These are phyloP conservation scores for Ariolimax columbianus DNA, from an alignment of 2,888 invertebrate genomes.

Conservation along the genomic window DNA sequence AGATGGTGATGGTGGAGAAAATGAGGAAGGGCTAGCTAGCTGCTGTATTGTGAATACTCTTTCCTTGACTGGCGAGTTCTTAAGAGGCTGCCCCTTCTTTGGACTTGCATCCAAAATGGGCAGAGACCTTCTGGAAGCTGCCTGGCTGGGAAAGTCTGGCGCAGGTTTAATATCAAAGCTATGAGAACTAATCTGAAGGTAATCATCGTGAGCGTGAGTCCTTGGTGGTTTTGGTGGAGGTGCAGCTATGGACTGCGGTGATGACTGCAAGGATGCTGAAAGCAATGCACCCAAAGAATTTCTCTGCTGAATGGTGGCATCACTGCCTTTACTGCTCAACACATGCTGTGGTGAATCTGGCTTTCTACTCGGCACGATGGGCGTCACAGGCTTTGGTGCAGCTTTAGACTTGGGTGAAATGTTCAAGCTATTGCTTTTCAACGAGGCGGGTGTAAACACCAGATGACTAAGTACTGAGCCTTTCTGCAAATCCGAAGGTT, in stretches of 20 bases:
- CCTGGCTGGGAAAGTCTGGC: not conserved
- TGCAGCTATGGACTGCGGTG: not conserved
- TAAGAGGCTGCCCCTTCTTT: not conserved
- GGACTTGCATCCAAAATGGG: not conserved
- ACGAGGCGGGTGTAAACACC: not conserved
- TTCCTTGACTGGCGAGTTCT: conserved; percentile 16
- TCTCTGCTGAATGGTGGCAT: not conserved
- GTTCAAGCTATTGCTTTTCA: conserved; percentile 14
- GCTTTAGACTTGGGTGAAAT: conserved; percentile 21
- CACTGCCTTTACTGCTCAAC: not conserved
- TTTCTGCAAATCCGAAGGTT: conserved; percentile 24
- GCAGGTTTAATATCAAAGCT: not conserved
- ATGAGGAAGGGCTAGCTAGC: not conserved
- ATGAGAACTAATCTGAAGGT: conserved; percentile 50
- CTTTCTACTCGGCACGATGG: not conserved
- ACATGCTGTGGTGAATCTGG: not conserved
- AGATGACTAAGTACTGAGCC: conserved; percentile 3
- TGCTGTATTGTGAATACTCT: conserved; percentile 11
- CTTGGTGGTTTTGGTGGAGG: conserved; percentile 67
- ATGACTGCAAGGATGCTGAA: not conserved
- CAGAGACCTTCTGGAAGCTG: not conserved
- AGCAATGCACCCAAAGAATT: not conserved
- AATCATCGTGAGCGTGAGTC: conserved; percentile 71
- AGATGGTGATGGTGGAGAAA: conserved; percentile 16
- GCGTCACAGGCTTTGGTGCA: conserved; percentile 63